Conservation (phyloP, 2,888 invertebrate species). For the Xylophagus ater region DNA sequence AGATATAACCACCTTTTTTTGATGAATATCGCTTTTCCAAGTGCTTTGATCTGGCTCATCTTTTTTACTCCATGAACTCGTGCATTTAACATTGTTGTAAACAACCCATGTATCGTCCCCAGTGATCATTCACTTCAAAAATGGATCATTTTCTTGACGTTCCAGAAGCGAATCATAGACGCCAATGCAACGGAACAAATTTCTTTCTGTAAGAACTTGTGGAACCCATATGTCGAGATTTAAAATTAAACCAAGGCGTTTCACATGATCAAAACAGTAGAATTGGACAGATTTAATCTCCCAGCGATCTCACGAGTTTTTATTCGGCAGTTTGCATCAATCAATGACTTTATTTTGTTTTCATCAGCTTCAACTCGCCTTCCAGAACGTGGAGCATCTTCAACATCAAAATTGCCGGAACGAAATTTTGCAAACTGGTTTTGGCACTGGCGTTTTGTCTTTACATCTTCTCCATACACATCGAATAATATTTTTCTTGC, state of each 20-base stretch:
- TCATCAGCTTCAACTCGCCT: not conserved
- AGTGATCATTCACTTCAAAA: not conserved
- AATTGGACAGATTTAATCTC: conserved; percentile 19
- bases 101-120: conserved; percentile 2
- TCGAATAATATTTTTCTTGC: not conserved
- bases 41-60: conserved; percentile 21
- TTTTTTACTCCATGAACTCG: conserved; percentile 20
- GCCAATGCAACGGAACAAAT: conserved; percentile 16
- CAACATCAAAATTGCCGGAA: conserved; percentile 16
- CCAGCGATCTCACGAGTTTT: conserved; percentile 20
- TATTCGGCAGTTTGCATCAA: conserved; percentile 21
- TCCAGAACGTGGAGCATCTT: no score
- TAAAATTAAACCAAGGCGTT: not conserved
- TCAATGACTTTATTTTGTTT: conserved; percentile 18
- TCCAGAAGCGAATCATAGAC: conserved; percentile 18
- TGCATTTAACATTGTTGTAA: conserved; percentile 13
- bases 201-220: conserved; percentile 17
- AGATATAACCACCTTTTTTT: no score
- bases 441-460: not conserved
- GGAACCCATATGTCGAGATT: conserved; percentile 18
- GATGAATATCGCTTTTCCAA: conserved; percentile 20
- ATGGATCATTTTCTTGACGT: conserved; percentile 14
- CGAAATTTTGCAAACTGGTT: conserved; percentile 8
- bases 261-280: no score
- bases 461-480: not conserved